phyloP scores from a whole-genome alignment of 2,888 invertebrate species.

The Anaspis maculata region DNA sequence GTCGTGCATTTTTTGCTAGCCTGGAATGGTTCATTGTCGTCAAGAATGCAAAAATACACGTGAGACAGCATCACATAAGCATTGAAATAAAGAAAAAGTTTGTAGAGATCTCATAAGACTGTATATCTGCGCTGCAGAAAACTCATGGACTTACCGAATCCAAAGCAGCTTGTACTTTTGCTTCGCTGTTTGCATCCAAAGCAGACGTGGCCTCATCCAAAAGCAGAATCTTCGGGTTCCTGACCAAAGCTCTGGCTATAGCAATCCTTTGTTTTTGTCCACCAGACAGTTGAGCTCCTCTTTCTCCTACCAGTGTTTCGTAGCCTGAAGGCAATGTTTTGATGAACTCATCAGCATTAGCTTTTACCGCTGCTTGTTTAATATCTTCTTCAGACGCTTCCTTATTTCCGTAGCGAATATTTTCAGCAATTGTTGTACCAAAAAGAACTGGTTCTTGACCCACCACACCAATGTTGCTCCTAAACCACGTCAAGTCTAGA shows the following conservation, averaged over 20 bases:
- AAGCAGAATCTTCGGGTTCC: slow-evolving; percentile 69
- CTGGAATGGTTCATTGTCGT: too few species aligned
- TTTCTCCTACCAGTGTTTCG: slow-evolving; percentile 76
- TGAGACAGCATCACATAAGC: too few species aligned
- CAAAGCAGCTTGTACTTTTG: slow-evolving; percentile 73
- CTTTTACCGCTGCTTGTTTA: slow-evolving; percentile 59
- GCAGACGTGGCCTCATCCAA: slow-evolving; percentile 88
- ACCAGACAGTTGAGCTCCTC: slow-evolving; percentile 74
- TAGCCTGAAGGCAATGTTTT: slow-evolving; percentile 68
- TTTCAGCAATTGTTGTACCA: slow-evolving; percentile 74
- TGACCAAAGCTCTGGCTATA: slow-evolving; percentile 77
- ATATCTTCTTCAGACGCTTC: slow-evolving; percentile 59
- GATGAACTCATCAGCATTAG: slow-evolving; percentile 73
- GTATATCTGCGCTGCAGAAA: too few species aligned
- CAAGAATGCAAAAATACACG: too few species aligned
- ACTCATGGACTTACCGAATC: too few species aligned
- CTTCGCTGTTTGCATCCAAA: slow-evolving; percentile 77
- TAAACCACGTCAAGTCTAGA: slow-evolving; percentile 73
- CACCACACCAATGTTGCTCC: slow-evolving; percentile 77
- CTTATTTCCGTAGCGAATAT: slow-evolving; percentile 69
- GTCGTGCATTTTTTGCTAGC: slow-evolving; percentile 69
- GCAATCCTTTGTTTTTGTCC: too few species aligned
- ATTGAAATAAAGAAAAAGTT: too few species aligned
- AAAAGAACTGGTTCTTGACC: slow-evolving; percentile 88
- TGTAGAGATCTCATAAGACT: too few species aligned